Evolutionary conservation across 2,888 invertebrate genomes (phyloP), one percentile per base, ranked within the genome.

Genomic region (Lasioglossum marginatum): DNA sequence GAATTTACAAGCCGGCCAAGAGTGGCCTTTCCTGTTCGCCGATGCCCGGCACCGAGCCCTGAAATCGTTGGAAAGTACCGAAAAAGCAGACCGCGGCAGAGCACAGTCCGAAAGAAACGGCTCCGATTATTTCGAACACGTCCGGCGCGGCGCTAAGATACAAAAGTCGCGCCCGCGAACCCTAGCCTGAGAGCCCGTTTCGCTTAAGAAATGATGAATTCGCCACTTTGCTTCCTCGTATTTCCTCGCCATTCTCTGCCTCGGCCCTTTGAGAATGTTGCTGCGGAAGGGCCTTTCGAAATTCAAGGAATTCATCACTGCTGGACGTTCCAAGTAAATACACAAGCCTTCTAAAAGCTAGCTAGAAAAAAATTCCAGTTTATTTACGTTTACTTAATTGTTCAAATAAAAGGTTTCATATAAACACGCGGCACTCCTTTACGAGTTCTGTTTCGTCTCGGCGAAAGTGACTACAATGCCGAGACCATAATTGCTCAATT

Each of bases 11-110:
- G 93, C 93, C 92, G 91, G 88, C 92, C 90, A 94, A 93, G 93
- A 94, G 94, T 94, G 94, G 93, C 93, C 94, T 94, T 94, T 92
- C 92, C 93, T 94, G 94, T 94, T 93, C 91, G 87, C 87, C 92
- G 91, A 89, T 91, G 89, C 87, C 86, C 80, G 82, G 52, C 87
- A 82, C 77, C 82, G 82, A 83, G 81, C 89, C 87, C 91, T 88
- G 90, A 91, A 91, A 92, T 93, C 91, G 90, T 90, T 86, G 89
- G 85, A 88, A 88, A 90, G 91, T 88, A 89, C 89, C 91, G 91
- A 91, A 92, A 92, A 92, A 89, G 87, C 90, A 87, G 87, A 87
- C 88, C 91, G 85, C 90, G 86, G 78, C 48, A 77, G 74, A 76
- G 81, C 82, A 71, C 73, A 68, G 60, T 16, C 79, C 82, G 82